Percentiles rank a stretch among this genome's conserved stretches.
Conservation (phyloP, 2,113 vertebrate genomes). For the Apistogramma diplotaenia region DNA sequence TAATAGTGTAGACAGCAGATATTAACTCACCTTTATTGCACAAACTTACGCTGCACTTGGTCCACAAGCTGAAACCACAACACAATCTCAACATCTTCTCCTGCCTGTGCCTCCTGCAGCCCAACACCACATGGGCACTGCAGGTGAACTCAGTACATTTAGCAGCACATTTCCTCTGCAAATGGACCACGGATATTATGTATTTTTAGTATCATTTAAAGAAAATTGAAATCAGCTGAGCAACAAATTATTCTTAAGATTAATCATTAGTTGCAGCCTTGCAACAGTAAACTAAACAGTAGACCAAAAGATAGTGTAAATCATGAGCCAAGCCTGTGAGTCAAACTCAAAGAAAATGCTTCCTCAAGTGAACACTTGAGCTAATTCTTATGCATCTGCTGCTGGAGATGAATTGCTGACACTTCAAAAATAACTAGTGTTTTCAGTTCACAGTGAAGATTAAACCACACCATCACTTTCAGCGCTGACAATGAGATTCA, state of each 20-base stretch:
- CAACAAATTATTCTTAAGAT: background rate
- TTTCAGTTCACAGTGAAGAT: conserved; percentile 47
- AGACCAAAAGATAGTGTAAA: background rate
- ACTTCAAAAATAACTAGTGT: conserved; percentile 43
- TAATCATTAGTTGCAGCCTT: background rate
- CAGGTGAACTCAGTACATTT: background rate
- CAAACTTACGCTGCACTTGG: background rate
- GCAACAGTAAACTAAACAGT: too few species aligned
- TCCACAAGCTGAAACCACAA: background rate
- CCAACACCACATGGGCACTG: background rate
- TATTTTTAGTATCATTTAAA: background rate
- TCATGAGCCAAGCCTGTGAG: background rate
- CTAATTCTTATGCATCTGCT: conserved; percentile 31
- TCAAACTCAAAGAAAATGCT: background rate
- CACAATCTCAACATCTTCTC: background rate
- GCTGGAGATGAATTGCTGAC: conserved; percentile 33
- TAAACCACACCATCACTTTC: conserved; percentile 45
- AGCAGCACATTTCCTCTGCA: background rate
- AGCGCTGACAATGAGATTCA: conserved; percentile 58
- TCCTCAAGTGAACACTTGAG: conserved; percentile 19
- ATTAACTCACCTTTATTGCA: background rate
- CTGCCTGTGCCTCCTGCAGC: background rate
- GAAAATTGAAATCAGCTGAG: background rate
- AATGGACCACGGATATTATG: background rate
- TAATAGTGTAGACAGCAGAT: background rate